Evolutionary conservation across 2,888 invertebrate species (phyloP), one percentile per base, ranked within the genome.

Genomic region (Brenthis daphne): DNA sequence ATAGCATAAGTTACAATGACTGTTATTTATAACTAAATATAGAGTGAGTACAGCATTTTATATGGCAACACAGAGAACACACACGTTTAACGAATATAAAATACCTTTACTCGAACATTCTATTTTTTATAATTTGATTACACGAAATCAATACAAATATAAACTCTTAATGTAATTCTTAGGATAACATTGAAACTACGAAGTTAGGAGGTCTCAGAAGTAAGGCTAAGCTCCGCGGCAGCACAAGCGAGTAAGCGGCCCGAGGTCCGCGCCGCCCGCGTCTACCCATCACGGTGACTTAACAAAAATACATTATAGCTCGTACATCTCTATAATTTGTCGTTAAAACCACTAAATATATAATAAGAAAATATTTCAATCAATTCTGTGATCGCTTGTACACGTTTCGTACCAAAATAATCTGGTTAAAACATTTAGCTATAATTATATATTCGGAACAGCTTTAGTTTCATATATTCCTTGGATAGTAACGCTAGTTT

Each of bases 341-440:
- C 72, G 77, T 80, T 80, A 81, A 80, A 82, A 81, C 79, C 78
- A 78, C 81, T 87, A 86, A 86, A 87, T 61, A 65, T 67, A 68
- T 76, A 74, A 77, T 90, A 88, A 76, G 85, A 90, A 90, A 90
- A 90, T 90, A 90, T 79, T 73, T 74, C 73, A 80, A 79, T 83
- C 82, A 82, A 80, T 80, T 76, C 77, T 73, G 77, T 73, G 71
- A 77, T 73, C 76, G 75, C 68, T 71, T 71, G 76, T 73, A 73
- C 73, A 69, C 69, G 70, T 79, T 68, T 71, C 68, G 70, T 78
- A 77, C 72, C 72, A 77, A 89, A 88, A 88, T 87, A 89, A 84
- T 87, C 82, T 86, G 84, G 81, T 86, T 88, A 85, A 88, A 86
- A 87, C 76, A 67, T 77, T 24, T 66, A 67, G 60, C 67, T 65